These are phyloP conservation scores for Pyxicephalus adspersus DNA, from an alignment of 2,113 vertebrate species.

Conservation along the genomic window DNA sequence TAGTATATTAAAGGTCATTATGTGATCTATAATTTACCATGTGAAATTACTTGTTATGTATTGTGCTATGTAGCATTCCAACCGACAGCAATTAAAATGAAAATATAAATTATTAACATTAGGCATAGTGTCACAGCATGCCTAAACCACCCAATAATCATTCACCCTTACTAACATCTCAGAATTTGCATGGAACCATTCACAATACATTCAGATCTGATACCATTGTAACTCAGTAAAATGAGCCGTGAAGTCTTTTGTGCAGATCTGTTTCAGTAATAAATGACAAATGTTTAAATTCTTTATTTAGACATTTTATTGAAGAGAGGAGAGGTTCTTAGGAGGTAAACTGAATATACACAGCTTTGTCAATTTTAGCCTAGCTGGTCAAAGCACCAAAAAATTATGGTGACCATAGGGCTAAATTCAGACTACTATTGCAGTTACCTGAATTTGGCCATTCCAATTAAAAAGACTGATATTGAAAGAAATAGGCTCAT, in stretches of 20 bases:
- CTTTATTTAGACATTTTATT: background rate
- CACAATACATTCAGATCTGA: constrained; percentile 31
- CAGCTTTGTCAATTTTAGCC: no score
- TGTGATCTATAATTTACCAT: constrained; percentile 36
- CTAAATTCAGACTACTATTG: no score
- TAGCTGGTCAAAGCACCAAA: no score
- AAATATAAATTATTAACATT: constrained; percentile 48
- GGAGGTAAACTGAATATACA: no score
- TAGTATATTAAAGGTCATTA: constrained; percentile 38
- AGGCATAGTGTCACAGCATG: constrained; percentile 39
- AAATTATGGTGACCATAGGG: no score
- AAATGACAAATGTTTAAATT: constrained; percentile 22
- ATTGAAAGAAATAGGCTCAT: no score
- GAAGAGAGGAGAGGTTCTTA: background rate
- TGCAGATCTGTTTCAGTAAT: constrained; percentile 16
- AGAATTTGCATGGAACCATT: constrained; percentile 36
- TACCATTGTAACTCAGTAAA: constrained; percentile 40
- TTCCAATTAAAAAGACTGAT: no score
- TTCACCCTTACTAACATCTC: constrained; percentile 38
- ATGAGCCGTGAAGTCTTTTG: constrained; percentile 21
- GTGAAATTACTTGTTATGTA: constrained; percentile 40
- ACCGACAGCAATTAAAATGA: constrained; percentile 44
- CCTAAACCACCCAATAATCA: constrained; percentile 44
- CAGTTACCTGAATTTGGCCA: no score
- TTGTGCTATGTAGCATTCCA: constrained; percentile 35